Conservation (phyloP, 2,113 vertebrate genomes). For the Recurvirostra avosetta region DNA sequence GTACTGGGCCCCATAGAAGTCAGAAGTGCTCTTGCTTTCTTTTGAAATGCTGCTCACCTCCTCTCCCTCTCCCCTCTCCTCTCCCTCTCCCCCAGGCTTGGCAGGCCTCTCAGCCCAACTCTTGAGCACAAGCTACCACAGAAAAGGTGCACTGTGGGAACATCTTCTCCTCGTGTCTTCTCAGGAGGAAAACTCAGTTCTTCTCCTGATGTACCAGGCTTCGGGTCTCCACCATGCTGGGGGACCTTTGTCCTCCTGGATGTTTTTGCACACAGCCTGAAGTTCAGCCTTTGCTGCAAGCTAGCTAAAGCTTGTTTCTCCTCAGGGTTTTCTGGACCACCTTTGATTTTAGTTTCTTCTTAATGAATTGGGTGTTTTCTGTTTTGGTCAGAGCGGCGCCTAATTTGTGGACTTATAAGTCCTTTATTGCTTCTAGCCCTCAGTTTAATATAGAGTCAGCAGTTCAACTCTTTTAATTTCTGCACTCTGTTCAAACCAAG, state of each 20-base stretch:
- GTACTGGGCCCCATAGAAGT: not conserved
- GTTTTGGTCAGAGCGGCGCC: not conserved
- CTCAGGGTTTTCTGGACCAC: not conserved
- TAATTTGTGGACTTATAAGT: not conserved
- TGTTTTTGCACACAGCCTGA: not conserved
- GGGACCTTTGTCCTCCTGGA: not conserved
- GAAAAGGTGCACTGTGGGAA: not conserved
- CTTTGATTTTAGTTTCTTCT: not conserved
- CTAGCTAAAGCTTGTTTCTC: not conserved
- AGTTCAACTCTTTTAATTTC: not conserved
- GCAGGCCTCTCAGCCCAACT: not conserved
- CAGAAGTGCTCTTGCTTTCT: not conserved
- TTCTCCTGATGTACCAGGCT: not conserved
- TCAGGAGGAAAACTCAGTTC: not conserved
- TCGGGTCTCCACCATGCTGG: not conserved
- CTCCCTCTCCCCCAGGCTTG: not conserved
- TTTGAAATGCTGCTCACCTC: not conserved
- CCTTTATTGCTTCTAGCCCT: not conserved
- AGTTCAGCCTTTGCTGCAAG: not conserved
- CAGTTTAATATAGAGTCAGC: not conserved
- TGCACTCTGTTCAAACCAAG: not conserved
- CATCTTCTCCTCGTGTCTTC: not conserved
- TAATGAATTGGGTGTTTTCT: not conserved
- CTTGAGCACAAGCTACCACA: not conserved
- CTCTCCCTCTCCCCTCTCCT: not conserved